Conservation (phyloP, 2,888 invertebrate species). For the Drosophila nr. medialis region DNA sequence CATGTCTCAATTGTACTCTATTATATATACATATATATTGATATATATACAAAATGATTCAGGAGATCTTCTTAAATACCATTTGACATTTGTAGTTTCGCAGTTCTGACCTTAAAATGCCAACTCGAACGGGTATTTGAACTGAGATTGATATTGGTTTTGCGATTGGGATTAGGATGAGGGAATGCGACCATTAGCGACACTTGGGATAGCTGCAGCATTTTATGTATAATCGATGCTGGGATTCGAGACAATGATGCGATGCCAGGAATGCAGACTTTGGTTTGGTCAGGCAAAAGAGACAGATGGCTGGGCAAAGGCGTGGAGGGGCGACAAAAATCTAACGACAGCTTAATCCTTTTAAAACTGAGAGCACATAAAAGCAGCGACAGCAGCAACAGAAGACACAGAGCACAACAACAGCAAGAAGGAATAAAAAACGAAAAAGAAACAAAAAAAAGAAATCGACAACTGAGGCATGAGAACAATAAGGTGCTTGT, state of each 20-base stretch:
- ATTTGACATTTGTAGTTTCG: not conserved
- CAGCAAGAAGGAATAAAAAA: conserved; percentile 14
- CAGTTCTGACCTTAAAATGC: conserved; percentile 24
- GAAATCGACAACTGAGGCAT: conserved; percentile 38
- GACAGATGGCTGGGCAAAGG: not conserved
- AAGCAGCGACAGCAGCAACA: conserved; percentile 58
- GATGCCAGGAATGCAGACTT: conserved; percentile 35
- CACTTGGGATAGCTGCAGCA: conserved; percentile 46
- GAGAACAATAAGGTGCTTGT: conserved; percentile 72
- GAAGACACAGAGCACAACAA: conserved; percentile 37
- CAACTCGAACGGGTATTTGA: conserved; percentile 3
- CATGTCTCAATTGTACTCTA: not conserved
- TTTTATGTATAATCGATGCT: conserved; percentile 70
- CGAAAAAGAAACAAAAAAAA: conserved; percentile 9
- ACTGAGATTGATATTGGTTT: conserved; percentile 3
- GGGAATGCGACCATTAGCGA: conserved; percentile 41
- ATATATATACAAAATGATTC: not conserved
- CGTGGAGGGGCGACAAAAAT: conserved; percentile 36
- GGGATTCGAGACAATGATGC: conserved; percentile 46
- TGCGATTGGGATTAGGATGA: not conserved
- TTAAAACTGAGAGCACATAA: conserved; percentile 79
- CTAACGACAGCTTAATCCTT: conserved; percentile 79
- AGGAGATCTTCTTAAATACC: not conserved
- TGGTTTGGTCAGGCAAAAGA: conserved; percentile 32
- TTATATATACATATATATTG: not conserved